Conservation (phyloP, 2,797 vertebrate genomes). For the Dicrostonyx torquatus region DNA sequence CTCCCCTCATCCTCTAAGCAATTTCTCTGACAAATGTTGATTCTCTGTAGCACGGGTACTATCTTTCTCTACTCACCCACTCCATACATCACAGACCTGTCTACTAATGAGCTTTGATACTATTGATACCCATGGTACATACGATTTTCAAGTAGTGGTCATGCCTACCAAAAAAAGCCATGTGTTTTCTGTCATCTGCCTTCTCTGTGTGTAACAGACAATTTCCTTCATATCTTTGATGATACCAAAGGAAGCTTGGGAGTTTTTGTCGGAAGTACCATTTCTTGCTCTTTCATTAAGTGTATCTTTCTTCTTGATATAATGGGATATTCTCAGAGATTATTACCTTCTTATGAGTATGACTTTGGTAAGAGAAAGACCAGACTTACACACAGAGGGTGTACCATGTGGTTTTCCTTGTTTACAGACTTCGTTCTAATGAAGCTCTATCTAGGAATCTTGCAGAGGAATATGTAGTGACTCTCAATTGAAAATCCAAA, state of each 20-base stretch:
- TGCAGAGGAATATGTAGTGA: background rate
- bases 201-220: background rate
- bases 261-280: background rate
- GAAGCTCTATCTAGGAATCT: background rate
- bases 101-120: background rate
- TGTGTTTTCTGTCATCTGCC: background rate
- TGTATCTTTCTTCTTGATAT: background rate
- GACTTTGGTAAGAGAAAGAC: background rate
- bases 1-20: background rate
- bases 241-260: background rate
- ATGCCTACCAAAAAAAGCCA: background rate
- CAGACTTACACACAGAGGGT: background rate
- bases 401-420: background rate
- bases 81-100: background rate
- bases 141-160: background rate
- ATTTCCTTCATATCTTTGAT: background rate
- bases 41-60: background rate
- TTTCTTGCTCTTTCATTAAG: background rate
- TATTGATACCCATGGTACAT: background rate
- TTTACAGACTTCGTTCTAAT: background rate
- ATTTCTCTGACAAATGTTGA: conserved; percentile 23
- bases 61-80: no score
- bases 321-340: background rate
- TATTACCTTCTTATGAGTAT: background rate
- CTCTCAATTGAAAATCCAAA: background rate